A percentile compares a stretch with the other conserved stretches of the same genome.
Conservation (phyloP, 2,888 invertebrate species). For the Mayetiola destructor region DNA sequence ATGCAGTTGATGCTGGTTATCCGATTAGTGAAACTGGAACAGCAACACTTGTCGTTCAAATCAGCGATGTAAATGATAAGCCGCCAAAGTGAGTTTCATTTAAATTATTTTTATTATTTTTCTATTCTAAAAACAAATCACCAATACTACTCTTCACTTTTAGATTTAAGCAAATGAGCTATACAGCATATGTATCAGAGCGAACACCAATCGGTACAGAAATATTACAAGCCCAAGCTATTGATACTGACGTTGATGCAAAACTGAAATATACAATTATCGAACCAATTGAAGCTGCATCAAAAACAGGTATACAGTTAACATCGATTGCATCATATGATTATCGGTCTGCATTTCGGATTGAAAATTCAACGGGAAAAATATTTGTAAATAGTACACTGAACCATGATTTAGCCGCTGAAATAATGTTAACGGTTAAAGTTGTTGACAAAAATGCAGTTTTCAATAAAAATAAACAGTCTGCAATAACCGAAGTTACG, state of each 20-base stretch:
- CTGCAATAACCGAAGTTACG: conserved; percentile 52
- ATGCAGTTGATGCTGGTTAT: conserved; percentile 59
- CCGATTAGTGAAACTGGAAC: conserved; percentile 66
- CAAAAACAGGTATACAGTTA: conserved; percentile 57
- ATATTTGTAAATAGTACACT: conserved; percentile 50
- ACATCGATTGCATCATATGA: conserved; percentile 45
- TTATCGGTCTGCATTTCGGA: conserved; percentile 50
- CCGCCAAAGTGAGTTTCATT: conserved; percentile 42
- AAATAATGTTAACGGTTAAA: conserved; percentile 55
- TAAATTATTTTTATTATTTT: neutral
- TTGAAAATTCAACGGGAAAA: conserved; percentile 54
- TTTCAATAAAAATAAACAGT: conserved; percentile 47
- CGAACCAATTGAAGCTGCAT: conserved; percentile 52
- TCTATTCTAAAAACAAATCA: neutral
- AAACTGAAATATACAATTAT: conserved; percentile 53
- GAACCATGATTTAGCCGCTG: conserved; percentile 58
- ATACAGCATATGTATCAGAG: conserved; percentile 56
- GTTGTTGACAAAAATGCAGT: conserved; percentile 57
- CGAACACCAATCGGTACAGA: conserved; percentile 45
- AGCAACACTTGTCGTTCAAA: conserved; percentile 54
- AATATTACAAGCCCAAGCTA: conserved; percentile 50
- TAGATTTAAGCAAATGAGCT: conserved; percentile 46
- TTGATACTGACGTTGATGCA: conserved; percentile 55
- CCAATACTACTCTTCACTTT: neutral
- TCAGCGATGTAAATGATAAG: conserved; percentile 68